Evolutionary conservation across 1,140 invertebrate species (phyloP).

Genomic region (Tetraneura akinire): DNA sequence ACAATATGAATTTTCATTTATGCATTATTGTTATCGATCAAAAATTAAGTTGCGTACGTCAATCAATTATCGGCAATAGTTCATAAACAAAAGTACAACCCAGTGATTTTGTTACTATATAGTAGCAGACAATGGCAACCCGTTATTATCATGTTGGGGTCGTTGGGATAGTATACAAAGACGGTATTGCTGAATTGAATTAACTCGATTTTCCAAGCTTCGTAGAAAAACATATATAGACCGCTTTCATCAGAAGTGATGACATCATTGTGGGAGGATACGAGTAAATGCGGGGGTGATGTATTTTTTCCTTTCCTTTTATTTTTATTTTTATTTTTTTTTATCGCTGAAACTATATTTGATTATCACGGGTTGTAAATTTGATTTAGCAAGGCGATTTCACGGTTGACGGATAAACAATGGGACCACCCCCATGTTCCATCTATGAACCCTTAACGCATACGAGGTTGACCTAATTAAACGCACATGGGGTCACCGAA

Average conservation of each 20-base stretch:
- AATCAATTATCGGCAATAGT: not conserved
- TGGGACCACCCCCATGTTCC: not conserved
- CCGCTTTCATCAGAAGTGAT: conserved; percentile 23
- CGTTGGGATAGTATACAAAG: not conserved
- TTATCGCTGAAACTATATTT: conserved; percentile 40
- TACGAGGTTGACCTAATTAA: conserved; percentile 40
- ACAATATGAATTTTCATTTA: too few species aligned
- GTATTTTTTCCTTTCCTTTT: conserved; percentile 5
- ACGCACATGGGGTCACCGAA: conserved; percentile 14
- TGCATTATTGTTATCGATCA: not conserved
- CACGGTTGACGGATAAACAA: conserved; percentile 49
- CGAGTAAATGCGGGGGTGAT: not conserved
- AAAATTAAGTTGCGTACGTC: conserved; percentile 17
- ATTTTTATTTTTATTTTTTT: conserved; percentile 13
- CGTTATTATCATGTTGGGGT: not conserved
- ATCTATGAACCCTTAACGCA: not conserved
- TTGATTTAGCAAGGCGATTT: conserved; percentile 43
- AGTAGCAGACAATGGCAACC: not conserved
- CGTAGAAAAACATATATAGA: conserved; percentile 28
- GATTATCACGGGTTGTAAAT: conserved; percentile 36
- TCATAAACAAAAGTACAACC: not conserved
- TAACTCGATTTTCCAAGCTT: conserved; percentile 5
- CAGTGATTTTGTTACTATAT: not conserved
- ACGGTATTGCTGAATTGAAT: conserved; percentile 32
- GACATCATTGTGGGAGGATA: conserved; percentile 30